Percentiles rank a stretch among this genome's conserved stretches.
Conservation (phyloP, 2,113 vertebrate genomes). For the Apodemus sylvaticus region DNA sequence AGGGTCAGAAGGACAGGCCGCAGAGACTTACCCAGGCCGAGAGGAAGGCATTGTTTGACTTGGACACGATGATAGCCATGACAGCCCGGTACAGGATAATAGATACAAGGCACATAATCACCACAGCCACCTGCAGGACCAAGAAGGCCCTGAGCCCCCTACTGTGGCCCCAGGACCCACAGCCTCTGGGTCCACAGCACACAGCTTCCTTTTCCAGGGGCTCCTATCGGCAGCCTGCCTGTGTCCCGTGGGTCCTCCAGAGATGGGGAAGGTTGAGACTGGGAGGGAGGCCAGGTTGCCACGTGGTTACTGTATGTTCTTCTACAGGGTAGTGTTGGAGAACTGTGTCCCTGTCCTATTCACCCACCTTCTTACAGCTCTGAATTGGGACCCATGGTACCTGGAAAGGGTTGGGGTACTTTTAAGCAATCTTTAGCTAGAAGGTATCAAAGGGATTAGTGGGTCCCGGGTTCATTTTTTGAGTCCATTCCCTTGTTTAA, state of each 20-base stretch:
- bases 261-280: background rate
- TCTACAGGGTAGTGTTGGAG: background rate
- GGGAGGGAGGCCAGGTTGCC: background rate
- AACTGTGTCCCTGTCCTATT: background rate
- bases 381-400: too few relatives aligned
- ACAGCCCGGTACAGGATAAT: slow-evolving; percentile 77
- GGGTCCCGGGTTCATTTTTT: background rate
- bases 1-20: background rate
- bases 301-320: background rate
- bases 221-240: background rate
- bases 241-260: background rate
- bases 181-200: background rate
- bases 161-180: background rate
- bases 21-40: slow-evolving; percentile 82
- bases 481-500: too few relatives aligned
- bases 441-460: background rate
- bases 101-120: slow-evolving; percentile 78
- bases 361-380: too few relatives aligned
- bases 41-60: slow-evolving; percentile 70
- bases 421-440: background rate
- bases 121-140: slow-evolving; percentile 68
- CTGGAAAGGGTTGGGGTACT: background rate
- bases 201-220: background rate
- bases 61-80: slow-evolving; percentile 73
- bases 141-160: accelerated